A percentile compares a stretch with the other conserved stretches of the same genome.
phyloP scores from a whole-genome alignment of 2,888 invertebrate genomes.

The Tipula unca region DNA sequence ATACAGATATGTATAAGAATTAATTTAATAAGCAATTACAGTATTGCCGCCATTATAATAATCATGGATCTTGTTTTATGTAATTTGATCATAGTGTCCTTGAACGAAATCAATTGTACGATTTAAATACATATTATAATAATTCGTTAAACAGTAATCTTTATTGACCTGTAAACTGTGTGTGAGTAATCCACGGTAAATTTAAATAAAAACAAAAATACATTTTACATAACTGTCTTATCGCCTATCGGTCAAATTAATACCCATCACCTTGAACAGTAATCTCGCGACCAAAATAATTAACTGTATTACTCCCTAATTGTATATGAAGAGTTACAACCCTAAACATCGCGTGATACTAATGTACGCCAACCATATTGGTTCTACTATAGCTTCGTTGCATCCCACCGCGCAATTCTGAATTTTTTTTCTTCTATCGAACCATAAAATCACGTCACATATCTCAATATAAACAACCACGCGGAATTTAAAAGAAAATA shows the following conservation, averaged over 20 bases:
- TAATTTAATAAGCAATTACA: not conserved
- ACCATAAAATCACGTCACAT: not conserved
- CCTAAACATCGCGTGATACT: not conserved
- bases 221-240: not conserved
- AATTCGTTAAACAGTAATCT: no score
- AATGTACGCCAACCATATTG: not conserved
- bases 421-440: not conserved
- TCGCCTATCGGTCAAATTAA: not conserved
- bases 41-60: not conserved
- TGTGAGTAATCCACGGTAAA: no score
- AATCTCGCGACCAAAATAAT: not conserved
- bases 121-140: not conserved
- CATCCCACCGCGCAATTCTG: conserved; percentile 8
- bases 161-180: no score
- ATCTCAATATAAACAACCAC: not conserved
- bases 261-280: not conserved
- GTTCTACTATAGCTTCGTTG: not conserved
- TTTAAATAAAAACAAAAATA: not conserved
- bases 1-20: not conserved
- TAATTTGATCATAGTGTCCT: not conserved
- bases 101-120: not conserved
- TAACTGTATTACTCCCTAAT: not conserved
- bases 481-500: no score
- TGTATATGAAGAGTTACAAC: not conserved
- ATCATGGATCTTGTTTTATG: not conserved